Conservation (phyloP, 2,113 vertebrate species). For the Raphicerus campestris region DNA sequence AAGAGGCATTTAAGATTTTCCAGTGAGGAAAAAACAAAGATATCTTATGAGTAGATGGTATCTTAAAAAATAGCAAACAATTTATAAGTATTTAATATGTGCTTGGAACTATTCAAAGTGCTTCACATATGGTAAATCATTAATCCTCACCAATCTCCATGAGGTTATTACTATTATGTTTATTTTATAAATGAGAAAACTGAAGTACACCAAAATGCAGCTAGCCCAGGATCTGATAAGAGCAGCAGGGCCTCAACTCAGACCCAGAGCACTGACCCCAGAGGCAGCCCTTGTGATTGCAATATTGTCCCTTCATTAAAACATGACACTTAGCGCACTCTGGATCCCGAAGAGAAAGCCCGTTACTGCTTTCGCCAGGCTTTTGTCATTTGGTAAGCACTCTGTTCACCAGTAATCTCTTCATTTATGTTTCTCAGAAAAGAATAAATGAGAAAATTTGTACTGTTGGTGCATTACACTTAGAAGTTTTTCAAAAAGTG, state of each 20-base stretch:
- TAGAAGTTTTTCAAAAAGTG: background rate
- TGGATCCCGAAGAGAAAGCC: background rate
- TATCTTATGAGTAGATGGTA: background rate
- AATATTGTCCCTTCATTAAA: background rate
- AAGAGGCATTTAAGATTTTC: background rate
- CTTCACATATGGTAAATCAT: background rate
- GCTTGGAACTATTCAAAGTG: background rate
- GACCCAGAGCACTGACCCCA: background rate
- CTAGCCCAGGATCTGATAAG: background rate
- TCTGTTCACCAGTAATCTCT: background rate
- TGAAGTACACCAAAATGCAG: background rate
- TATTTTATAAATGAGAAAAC: background rate
- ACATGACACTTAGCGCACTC: rapidly evolving
- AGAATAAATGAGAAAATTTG: background rate
- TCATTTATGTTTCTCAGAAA: background rate
- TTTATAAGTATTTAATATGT: background rate
- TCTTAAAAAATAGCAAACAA: background rate
- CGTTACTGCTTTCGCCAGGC: background rate
- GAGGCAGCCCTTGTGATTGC: background rate
- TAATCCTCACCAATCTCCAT: background rate
- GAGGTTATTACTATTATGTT: background rate
- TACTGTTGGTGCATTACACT: background rate
- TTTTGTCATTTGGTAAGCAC: background rate
- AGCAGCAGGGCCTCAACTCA: rapidly evolving
- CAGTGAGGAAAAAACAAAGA: background rate